Percentiles rank a stretch among this genome's conserved stretches.
These are phyloP conservation scores for Perizoma flavofasciatum DNA, from an alignment of 2,888 invertebrate species.

Conservation along the genomic window DNA sequence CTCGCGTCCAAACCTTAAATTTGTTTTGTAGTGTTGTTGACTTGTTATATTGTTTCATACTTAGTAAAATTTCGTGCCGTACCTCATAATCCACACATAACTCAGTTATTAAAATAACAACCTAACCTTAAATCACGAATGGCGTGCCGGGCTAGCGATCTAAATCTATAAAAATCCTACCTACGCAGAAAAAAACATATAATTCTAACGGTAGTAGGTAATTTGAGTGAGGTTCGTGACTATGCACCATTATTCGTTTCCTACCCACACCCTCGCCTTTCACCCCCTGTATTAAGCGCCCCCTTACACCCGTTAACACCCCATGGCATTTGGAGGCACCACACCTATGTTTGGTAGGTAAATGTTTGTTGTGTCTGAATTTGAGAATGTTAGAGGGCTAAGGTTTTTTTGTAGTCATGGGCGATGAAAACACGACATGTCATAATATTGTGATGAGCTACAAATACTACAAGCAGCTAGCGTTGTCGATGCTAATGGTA, in stretches of 20 bases:
- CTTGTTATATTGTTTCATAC: not conserved
- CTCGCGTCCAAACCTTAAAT: too few relatives aligned
- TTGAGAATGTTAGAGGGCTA: constrained; percentile 17
- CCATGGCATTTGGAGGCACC: constrained; percentile 56
- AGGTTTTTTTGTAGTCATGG: constrained; percentile 15
- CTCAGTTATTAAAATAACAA: constrained; percentile 36
- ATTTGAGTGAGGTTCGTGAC: constrained; percentile 74
- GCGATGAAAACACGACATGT: not conserved
- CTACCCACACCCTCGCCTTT: constrained; percentile 53
- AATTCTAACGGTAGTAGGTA: constrained; percentile 33
- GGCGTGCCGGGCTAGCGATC: constrained; percentile 42
- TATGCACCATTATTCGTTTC: constrained; percentile 72
- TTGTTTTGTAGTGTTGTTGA: too few relatives aligned
- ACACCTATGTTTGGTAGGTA: constrained; percentile 51
- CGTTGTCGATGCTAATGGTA: too few relatives aligned
- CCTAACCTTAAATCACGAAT: constrained; percentile 46
- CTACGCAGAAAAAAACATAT: constrained; percentile 32
- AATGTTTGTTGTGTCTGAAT: constrained; percentile 40
- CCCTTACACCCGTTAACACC: constrained; percentile 38
- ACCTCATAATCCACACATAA: constrained; percentile 23
- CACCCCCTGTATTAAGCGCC: constrained; percentile 44
- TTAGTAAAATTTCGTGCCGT: constrained; percentile 7
- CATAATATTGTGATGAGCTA: too few relatives aligned
- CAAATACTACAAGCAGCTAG: too few relatives aligned
- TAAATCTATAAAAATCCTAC: constrained; percentile 41